Evolutionary conservation across 2,113 vertebrate genomes (phyloP).

Genomic region (Eurystomus gularis): DNA sequence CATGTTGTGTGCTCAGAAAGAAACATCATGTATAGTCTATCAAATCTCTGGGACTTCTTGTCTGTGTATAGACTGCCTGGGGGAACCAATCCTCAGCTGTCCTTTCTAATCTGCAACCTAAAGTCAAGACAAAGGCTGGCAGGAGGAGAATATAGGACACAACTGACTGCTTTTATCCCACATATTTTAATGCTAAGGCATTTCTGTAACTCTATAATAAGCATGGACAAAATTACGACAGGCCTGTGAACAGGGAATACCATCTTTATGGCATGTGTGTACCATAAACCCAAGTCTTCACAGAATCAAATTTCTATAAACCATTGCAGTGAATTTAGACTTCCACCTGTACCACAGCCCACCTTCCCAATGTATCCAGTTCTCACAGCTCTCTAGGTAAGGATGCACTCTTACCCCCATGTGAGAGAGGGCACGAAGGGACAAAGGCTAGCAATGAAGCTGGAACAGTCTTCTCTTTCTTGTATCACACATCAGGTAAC

Average conservation of each 20-base stretch:
- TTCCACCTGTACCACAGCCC: neutral
- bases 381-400: neutral
- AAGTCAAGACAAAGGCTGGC: conserved; percentile 1
- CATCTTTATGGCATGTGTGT: neutral
- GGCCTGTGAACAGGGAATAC: neutral
- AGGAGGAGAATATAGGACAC: neutral
- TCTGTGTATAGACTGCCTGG: neutral
- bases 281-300: neutral
- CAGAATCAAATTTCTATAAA: neutral
- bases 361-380: neutral
- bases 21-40: neutral
- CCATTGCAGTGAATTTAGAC: neutral
- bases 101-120: neutral
- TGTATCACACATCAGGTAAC: neutral
- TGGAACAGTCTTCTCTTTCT: neutral
- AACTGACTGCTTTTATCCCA: neutral
- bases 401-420: neutral
- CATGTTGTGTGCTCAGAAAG: neutral
- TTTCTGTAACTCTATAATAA: neutral
- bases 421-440: neutral
- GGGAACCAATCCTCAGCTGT: neutral
- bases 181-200: neutral
- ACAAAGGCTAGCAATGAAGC: neutral
- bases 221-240: neutral
- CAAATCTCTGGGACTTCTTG: neutral